These are phyloP conservation scores for Neodiprion pinetum DNA, from an alignment of 1,140 invertebrate genomes.

Conservation along the genomic window DNA sequence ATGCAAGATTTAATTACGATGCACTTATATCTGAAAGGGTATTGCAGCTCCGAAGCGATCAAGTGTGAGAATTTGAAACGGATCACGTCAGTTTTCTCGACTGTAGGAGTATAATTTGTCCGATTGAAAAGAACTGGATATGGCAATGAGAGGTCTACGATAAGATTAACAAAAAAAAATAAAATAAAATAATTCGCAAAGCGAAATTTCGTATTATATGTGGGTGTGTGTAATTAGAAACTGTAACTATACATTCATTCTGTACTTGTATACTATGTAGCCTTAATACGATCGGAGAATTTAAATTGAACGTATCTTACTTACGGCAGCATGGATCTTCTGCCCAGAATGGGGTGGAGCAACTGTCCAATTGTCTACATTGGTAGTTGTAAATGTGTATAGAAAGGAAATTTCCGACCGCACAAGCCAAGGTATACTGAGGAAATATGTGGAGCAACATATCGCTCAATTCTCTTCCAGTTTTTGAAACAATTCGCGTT, in stretches of 20 bases:
- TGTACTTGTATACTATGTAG: too few relatives aligned
- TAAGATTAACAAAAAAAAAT: neutral
- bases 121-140: too few relatives aligned
- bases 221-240: too few relatives aligned
- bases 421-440: slow-evolving; percentile 32
- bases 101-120: too few relatives aligned
- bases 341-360: slow-evolving; percentile 32
- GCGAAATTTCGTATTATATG: neutral
- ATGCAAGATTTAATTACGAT: too few relatives aligned
- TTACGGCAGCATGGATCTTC: slow-evolving; percentile 41
- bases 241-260: too few relatives aligned
- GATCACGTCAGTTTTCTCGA: too few relatives aligned
- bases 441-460: slow-evolving; percentile 32
- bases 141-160: too few relatives aligned
- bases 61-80: too few relatives aligned
- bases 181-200: slow-evolving; percentile 8
- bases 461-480: slow-evolving; percentile 23
- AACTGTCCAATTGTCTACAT: slow-evolving; percentile 27
- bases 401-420: slow-evolving; percentile 34
- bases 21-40: too few relatives aligned
- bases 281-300: too few relatives aligned
- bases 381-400: slow-evolving; percentile 33
- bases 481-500: slow-evolving; percentile 14
- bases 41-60: too few relatives aligned
- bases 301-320: neutral